Conservation (phyloP, 2,113 vertebrate genomes). For the Mus spicilegus region DNA sequence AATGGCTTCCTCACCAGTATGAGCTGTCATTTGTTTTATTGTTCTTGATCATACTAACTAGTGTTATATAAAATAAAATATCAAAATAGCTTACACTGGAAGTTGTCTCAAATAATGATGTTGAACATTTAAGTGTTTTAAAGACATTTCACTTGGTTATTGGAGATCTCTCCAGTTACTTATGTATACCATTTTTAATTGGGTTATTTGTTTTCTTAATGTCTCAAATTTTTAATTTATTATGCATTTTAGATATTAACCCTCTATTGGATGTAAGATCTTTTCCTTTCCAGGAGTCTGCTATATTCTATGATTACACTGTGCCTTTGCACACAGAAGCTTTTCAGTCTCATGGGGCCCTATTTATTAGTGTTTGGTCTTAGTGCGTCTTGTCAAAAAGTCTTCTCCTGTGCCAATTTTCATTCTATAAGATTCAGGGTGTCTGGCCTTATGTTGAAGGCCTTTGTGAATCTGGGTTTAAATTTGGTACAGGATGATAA, state of each 20-base stretch:
- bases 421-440: neutral
- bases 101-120: neutral
- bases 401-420: neutral
- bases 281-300: neutral
- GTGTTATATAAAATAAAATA: neutral
- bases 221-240: neutral
- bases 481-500: neutral
- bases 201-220: neutral
- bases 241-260: neutral
- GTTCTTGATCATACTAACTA: neutral
- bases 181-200: neutral
- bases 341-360: neutral
- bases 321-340: neutral
- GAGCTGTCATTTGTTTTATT: neutral
- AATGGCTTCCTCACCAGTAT: neutral
- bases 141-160: neutral
- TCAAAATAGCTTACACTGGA: neutral
- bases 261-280: neutral
- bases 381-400: neutral
- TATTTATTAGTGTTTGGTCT: neutral
- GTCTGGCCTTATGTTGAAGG: neutral
- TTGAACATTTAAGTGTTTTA: neutral
- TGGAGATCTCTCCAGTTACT: neutral
- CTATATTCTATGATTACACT: neutral
- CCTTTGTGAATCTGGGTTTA: neutral